Base-by-base conservation (phyloP, 2,888 invertebrate genomes). In the Abrostola triplasia region DNA sequence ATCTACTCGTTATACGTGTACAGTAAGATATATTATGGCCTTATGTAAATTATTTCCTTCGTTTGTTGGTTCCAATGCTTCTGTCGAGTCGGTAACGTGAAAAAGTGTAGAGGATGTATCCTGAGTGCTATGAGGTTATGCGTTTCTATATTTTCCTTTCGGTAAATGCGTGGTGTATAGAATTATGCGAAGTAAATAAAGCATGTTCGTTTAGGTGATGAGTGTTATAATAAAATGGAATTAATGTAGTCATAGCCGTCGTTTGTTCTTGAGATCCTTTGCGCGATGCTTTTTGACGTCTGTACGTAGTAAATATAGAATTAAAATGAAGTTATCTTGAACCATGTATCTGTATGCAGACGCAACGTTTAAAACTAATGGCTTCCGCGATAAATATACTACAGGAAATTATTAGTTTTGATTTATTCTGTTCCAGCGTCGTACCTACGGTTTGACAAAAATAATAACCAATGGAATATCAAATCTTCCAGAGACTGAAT, bases 11-110 rank as follows among this genome's bases (percentile, higher is more conserved):
- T 93, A 93, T 88, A 92, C 88, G 86, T 94, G 94, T 94, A 94
- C 94, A 93, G 93, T 93, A 89, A 91, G 87, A 90, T 91, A 90
- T 92, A 94, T 93, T 92, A 94, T 93, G 94, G 94, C 94, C 94
- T 94, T 94, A 94, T 92, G 92, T 94, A 92, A 90, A 91, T 92
- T 91, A 90, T 92, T 93, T 92, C 88, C 84, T 88, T 85, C 77
- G 87, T 89, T 90, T 81, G 84, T 92, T 90, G 83, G 80, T 87
- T 85, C 75, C 80, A 88, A 90, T 88, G 93, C 93, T 93, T 93
- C 87, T 85, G 82, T 90, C 87, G 83, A 85, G 85, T 86, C 82
- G 88, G 87, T 73, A 82, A 86, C 85, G 85, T 88, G 85, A 85
- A 85, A 81, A 86, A 77, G 76, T 80, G 82, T 84, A 77, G 79